Evolutionary conservation across 1,140 invertebrate genomes (phyloP).

Genomic region (Elymnias hypermnestra): DNA sequence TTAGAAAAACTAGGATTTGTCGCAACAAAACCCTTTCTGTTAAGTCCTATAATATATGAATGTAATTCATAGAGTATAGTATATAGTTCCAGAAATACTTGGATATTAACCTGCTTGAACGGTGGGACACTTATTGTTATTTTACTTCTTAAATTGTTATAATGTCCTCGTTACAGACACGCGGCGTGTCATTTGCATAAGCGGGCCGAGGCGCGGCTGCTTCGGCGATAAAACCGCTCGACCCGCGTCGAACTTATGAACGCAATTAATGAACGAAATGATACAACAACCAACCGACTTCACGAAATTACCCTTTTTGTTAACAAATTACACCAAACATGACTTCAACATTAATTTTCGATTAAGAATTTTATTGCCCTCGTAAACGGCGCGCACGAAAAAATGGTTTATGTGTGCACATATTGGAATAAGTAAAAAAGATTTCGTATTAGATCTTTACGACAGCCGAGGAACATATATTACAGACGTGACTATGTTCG

Average conservation of each 20-base stretch:
- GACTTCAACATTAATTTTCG: constrained; percentile 44
- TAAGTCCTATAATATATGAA: too few relatives aligned
- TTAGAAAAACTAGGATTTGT: too few relatives aligned
- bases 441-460: constrained; percentile 63
- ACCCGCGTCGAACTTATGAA: constrained; percentile 47
- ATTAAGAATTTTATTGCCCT: constrained; percentile 54
- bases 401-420: constrained; percentile 44
- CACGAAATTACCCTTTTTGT: constrained; percentile 44
- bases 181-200: constrained; percentile 63
- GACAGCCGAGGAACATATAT: constrained; percentile 52
- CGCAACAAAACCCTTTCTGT: too few relatives aligned
- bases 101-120: constrained; percentile 30
- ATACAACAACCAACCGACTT: constrained; percentile 43
- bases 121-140: constrained; percentile 21
- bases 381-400: constrained; percentile 35
- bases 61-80: too few relatives aligned
- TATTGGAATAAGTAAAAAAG: constrained; percentile 63
- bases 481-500: constrained; percentile 58
- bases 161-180: constrained; percentile 56
- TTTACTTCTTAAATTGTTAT: constrained; percentile 71
- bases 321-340: constrained; percentile 24
- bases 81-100: constrained; percentile 1
- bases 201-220: constrained; percentile 40
- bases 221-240: constrained; percentile 45
- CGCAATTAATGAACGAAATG: constrained; percentile 65